Percentiles rank a stretch among this genome's conserved stretches.
These are phyloP conservation scores for Anguilla pacifica DNA, from an alignment of 2,797 vertebrate genomes.

Conservation along the genomic window DNA sequence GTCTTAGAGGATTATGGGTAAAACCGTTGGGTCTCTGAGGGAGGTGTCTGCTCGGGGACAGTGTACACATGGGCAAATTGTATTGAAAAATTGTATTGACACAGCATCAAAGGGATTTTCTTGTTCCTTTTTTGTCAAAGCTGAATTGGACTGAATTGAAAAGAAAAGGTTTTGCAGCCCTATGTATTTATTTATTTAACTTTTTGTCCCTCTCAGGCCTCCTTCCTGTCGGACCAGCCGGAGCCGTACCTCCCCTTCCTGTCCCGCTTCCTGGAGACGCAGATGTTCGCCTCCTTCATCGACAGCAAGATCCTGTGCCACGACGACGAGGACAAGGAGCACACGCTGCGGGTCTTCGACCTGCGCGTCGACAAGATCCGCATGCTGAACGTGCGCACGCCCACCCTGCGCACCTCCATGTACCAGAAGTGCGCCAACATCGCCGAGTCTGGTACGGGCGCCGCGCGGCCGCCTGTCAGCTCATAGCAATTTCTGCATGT, in stretches of 20 bases:
- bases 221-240: slow-evolving; percentile 96
- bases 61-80: not conserved
- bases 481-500: not conserved
- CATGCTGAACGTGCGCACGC: slow-evolving; percentile 91
- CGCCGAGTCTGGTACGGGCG: slow-evolving; percentile 85
- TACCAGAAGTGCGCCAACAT: slow-evolving; percentile 97
- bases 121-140: not conserved
- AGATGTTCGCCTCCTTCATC: slow-evolving; percentile 99
- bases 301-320: slow-evolving; percentile 98
- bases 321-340: slow-evolving; percentile 96
- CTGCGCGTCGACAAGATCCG: slow-evolving; percentile 92
- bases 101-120: not conserved
- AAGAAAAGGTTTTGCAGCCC: not conserved
- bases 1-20: not conserved
- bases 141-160: not conserved
- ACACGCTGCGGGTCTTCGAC: slow-evolving; percentile 90
- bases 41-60: not conserved
- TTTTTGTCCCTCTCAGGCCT: slow-evolving; percentile 76
- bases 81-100: not conserved
- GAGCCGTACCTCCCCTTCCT: slow-evolving; percentile 98
- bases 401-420: slow-evolving; percentile 95
- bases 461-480: not conserved
- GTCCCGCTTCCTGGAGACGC: slow-evolving; percentile 96
- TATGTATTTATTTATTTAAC: not conserved
- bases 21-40: not conserved